These are phyloP conservation scores for Dicerorhinus sumatrensis DNA, from an alignment of 2,113 vertebrate genomes.

Conservation along the genomic window DNA sequence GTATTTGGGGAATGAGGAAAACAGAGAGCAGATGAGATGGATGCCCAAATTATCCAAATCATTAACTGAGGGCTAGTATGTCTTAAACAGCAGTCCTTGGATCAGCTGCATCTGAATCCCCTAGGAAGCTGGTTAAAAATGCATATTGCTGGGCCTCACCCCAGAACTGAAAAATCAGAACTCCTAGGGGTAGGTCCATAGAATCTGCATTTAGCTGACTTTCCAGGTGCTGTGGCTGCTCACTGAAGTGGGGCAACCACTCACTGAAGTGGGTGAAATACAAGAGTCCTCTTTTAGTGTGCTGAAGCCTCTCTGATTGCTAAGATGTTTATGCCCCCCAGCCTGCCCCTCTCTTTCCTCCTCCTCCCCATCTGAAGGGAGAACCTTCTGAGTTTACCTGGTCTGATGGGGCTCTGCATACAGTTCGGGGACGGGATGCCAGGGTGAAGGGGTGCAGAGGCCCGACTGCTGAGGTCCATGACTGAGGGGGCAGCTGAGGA, in stretches of 20 bases:
- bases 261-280: background rate
- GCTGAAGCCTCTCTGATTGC: background rate
- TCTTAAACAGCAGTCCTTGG: background rate
- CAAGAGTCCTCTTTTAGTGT: background rate
- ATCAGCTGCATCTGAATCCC: background rate
- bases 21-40: background rate
- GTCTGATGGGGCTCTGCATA: conserved; percentile 92
- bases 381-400: conserved; percentile 89
- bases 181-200: background rate
- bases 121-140: background rate
- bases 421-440: conserved; percentile 91
- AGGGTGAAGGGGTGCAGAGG: conserved; percentile 92
- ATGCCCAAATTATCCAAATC: background rate
- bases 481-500: conserved; percentile 91
- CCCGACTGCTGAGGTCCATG: conserved; percentile 95
- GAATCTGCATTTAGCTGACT: background rate
- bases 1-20: background rate
- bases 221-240: background rate
- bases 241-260: background rate
- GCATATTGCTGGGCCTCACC: background rate
- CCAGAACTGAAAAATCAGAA: background rate
- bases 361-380: background rate
- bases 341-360: background rate
- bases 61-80: background rate
- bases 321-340: accelerated